A percentile compares a stretch with the other conserved stretches of the same genome.
phyloP scores from a whole-genome alignment of 2,888 invertebrate species.

The Conus canariensis region DNA sequence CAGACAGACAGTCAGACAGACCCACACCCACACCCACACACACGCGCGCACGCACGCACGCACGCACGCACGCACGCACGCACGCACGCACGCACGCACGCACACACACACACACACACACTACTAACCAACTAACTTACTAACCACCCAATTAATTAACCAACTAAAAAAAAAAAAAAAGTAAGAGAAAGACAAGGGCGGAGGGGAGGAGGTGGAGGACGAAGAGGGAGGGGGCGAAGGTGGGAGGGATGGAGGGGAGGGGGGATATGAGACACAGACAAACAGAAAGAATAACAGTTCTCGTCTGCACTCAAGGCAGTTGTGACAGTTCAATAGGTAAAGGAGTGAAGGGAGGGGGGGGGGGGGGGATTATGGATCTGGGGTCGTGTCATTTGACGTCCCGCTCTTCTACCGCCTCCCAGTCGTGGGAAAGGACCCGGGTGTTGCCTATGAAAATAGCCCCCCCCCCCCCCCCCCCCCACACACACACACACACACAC shows the following conservation, averaged over 20 bases:
- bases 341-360: too few species aligned
- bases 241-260: neutral
- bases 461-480: too few species aligned
- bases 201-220: neutral
- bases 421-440: too few species aligned
- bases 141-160: too few species aligned
- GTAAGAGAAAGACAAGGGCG: neutral
- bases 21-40: neutral
- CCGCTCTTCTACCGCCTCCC: too few species aligned
- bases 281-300: neutral
- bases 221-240: neutral
- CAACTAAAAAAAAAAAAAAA: neutral
- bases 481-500: too few species aligned
- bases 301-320: neutral
- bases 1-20: too few species aligned
- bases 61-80: neutral
- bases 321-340: neutral
- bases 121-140: neutral
- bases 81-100: conserved; percentile 3
- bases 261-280: neutral
- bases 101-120: conserved; percentile 21
- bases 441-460: too few species aligned
- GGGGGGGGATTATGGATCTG: too few species aligned
- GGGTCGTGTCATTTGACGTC: too few species aligned
- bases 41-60: neutral